phyloP scores from a whole-genome alignment of 2,113 vertebrate genomes.

The Brachyhypopomus gauderio region DNA sequence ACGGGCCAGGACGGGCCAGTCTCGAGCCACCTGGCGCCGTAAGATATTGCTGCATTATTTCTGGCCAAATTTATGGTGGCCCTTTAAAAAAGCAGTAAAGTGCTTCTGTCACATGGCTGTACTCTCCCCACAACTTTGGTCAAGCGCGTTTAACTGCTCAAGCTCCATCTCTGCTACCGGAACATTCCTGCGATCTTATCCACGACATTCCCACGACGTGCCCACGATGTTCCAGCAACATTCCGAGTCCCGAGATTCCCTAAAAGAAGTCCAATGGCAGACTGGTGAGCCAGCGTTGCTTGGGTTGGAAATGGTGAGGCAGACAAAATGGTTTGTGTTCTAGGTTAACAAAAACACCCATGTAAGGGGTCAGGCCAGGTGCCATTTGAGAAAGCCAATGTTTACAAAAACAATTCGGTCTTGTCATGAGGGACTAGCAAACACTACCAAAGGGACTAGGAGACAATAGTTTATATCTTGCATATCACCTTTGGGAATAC shows the following conservation, averaged over 20 bases:
- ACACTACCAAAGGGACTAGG: too few relatives aligned
- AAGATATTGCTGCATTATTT: constrained; percentile 73
- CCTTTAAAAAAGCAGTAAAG: constrained; percentile 72
- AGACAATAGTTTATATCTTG: neutral
- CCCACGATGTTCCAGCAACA: too few relatives aligned
- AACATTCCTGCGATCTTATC: neutral
- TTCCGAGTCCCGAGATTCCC: neutral
- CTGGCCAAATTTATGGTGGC: constrained; percentile 71
- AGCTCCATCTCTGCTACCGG: constrained; percentile 50
- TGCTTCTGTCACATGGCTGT: constrained; percentile 65
- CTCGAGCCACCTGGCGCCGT: constrained; percentile 68
- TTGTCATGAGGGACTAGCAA: neutral
- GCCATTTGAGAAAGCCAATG: neutral
- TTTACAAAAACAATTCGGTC: neutral
- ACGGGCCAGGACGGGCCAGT: constrained; percentile 62
- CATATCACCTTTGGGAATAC: neutral
- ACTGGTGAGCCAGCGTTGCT: neutral
- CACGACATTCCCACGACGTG: too few relatives aligned
- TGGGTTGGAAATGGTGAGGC: neutral
- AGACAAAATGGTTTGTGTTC: neutral
- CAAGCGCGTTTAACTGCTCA: constrained; percentile 71
- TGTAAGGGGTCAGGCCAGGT: neutral
- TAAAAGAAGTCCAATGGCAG: neutral
- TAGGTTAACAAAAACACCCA: neutral
- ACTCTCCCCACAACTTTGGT: constrained; percentile 67